Conservation (phyloP, 2,113 vertebrate genomes). For the Hypocryptadius cinnamomeus region DNA sequence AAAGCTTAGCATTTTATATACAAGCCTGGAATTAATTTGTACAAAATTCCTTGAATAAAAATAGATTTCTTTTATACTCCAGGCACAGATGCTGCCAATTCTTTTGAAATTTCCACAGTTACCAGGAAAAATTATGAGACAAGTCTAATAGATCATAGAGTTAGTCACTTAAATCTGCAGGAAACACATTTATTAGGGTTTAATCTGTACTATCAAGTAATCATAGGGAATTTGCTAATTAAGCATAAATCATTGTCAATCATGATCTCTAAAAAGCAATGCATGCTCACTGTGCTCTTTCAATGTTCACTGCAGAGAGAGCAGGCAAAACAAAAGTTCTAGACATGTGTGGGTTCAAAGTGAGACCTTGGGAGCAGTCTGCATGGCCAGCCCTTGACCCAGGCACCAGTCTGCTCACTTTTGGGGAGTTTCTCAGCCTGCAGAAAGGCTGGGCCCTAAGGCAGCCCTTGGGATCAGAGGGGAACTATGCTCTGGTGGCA, state of each 20-base stretch:
- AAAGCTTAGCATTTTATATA: slow-evolving; percentile 2
- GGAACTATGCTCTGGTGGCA: neutral
- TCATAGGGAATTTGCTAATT: slow-evolving; percentile 37
- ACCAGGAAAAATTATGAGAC: slow-evolving; percentile 48
- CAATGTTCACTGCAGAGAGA: neutral
- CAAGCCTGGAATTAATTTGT: slow-evolving; percentile 41
- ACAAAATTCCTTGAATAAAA: slow-evolving; percentile 12
- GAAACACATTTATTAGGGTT: slow-evolving; percentile 53
- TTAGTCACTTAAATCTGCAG: slow-evolving; percentile 52
- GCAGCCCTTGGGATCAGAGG: neutral
- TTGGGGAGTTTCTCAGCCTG: neutral
- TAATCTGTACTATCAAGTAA: slow-evolving; percentile 59
- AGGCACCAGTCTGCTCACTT: neutral
- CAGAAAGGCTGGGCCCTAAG: neutral
- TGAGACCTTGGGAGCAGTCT: neutral
- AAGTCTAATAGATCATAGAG: slow-evolving; percentile 39
- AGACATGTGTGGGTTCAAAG: neutral
- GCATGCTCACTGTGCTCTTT: neutral
- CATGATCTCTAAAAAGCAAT: neutral
- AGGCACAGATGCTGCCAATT: slow-evolving; percentile 21
- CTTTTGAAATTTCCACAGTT: slow-evolving; percentile 44
- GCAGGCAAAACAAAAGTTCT: neutral
- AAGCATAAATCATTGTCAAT: slow-evolving; percentile 55
- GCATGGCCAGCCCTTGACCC: neutral
- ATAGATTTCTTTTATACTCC: slow-evolving; percentile 31